These are phyloP conservation scores for Semibalanus balanoides DNA, from an alignment of 1,140 invertebrate genomes.

Conservation along the genomic window DNA sequence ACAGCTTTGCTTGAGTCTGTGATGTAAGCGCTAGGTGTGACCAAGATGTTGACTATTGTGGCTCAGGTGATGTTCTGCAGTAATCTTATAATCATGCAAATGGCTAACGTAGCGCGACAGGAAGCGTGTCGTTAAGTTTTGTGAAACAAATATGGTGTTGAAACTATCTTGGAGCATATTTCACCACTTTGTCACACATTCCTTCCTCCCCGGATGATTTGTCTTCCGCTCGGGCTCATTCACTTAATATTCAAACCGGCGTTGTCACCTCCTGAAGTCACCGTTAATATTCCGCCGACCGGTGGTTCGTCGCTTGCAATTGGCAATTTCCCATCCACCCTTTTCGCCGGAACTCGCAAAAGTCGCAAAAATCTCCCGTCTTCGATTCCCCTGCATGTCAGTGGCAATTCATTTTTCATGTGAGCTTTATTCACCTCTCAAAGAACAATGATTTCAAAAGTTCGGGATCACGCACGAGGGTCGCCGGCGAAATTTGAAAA, in stretches of 20 bases:
- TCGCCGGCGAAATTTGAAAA: background rate
- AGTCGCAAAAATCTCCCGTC: background rate
- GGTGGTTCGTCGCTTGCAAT: background rate
- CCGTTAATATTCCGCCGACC: background rate
- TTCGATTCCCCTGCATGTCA: background rate
- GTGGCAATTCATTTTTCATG: background rate
- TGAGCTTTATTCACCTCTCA: background rate
- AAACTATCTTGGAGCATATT: background rate
- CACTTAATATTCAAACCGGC: background rate
- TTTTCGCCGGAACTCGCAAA: background rate
- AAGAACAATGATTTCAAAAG: slow-evolving; percentile 1
- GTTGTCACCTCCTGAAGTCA: background rate
- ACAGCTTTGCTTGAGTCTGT: no score
- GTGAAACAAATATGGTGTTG: background rate
- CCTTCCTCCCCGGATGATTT: background rate
- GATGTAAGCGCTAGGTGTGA: no score
- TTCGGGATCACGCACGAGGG: background rate
- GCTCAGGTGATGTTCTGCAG: no score
- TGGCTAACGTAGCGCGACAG: no score
- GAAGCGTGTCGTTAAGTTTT: no score
- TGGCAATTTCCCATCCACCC: background rate
- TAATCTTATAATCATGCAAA: no score
- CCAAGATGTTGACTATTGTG: no score
- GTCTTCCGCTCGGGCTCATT: background rate
- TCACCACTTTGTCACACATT: background rate